Base-by-base conservation (phyloP, 1,140 invertebrate genomes). In the Glossosoma conforme region DNA sequence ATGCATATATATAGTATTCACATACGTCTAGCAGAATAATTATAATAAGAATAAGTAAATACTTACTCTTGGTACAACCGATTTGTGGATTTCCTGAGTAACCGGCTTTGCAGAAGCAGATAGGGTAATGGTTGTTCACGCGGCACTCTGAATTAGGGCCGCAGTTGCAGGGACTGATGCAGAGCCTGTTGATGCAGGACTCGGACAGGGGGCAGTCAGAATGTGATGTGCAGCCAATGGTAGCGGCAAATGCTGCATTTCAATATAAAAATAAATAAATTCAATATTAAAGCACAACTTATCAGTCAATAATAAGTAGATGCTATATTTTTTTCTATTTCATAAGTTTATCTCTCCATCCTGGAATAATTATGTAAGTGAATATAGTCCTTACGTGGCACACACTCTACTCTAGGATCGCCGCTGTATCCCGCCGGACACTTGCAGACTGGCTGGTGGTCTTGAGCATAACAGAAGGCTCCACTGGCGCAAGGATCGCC, bases 161-260 rank as follows among this genome's bases (percentile, higher is more conserved):
- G 62, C 91, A 93, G 48, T 87, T 85, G 58, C 91, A 93, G 1
- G 91, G 90, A 63, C 81, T 86, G 3, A 85, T 78, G 63, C 91
- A 93, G 6, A 77, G 68, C 33, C 77, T 74, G 56, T 91, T 90
- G 22, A 90, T 78, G 62, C 90, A 93, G 2, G 89, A 82, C 67
- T 91, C 84, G 14, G 84, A 83, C 28, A 80, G 65, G 14, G 83
- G 77, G 66, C 91, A 94, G 38, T 93, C 89, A 2, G 79, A 79
- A 63, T 87, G 89, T 1, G 84, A 80, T 59, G 78, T 79, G 62
- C 90, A 92, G 33, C 84, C 86, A 9, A 84, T 75, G 24, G 78
- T 77, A 33, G 78, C 68, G 15, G 66, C 68, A 36, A 71, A 65
- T 32, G 80, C 79, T 81, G 60, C 40, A 70, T 71, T 61, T 36